Evolutionary conservation across 2,113 vertebrate species (phyloP).

Genomic region (Ahaetulla prasina): DNA sequence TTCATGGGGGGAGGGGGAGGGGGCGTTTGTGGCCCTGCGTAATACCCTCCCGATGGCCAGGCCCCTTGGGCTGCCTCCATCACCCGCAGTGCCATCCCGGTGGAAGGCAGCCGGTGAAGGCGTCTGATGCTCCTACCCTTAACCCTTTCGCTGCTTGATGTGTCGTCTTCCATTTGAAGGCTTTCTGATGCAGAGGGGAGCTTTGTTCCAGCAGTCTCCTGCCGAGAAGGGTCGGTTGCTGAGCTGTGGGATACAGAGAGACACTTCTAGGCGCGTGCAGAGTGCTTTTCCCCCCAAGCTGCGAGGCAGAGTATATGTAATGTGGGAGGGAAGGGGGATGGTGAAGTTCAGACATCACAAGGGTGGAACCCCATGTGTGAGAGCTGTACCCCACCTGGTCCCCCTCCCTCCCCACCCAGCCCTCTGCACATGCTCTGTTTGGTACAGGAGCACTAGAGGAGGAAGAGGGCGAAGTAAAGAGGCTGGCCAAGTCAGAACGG

Average conservation of each 20-base stretch:
- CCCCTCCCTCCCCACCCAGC: not conserved
- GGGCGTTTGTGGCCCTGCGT: not conserved
- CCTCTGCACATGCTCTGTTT: not conserved
- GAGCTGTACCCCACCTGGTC: not conserved
- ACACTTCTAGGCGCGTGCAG: not conserved
- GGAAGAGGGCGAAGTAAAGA: not conserved
- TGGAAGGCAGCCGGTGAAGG: not conserved
- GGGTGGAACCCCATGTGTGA: not conserved
- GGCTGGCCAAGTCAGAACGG: not conserved
- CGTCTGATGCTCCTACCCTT: not conserved
- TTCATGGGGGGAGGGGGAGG: rapidly evolving
- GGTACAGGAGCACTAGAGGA: not conserved
- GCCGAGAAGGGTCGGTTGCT: not conserved
- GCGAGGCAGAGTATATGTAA: not conserved
- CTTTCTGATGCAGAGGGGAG: not conserved
- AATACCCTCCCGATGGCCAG: not conserved
- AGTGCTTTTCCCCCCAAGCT: not conserved
- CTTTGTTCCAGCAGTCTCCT: not conserved
- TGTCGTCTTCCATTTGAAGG: not conserved
- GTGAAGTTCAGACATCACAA: not conserved
- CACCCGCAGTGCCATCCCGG: not conserved
- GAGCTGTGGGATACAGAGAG: not conserved
- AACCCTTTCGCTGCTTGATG: not conserved
- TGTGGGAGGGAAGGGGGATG: not conserved
- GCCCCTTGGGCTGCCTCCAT: not conserved